These are phyloP conservation scores for Hemiscyllium ocellatum DNA, from an alignment of 2,113 vertebrate species.

Conservation along the genomic window DNA sequence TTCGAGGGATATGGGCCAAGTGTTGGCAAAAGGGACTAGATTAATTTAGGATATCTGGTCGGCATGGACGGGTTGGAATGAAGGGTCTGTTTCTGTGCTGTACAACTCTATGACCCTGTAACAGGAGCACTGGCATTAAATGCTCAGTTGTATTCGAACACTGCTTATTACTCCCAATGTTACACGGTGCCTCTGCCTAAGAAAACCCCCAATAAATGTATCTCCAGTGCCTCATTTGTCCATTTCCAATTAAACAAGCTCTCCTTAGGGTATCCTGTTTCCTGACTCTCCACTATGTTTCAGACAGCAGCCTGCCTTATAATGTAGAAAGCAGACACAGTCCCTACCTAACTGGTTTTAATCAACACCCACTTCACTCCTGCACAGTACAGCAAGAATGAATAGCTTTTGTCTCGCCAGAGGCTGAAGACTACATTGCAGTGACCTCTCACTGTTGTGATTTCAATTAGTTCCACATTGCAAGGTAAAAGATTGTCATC, in stretches of 20 bases:
- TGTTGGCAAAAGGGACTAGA: no score
- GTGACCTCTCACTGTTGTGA: background rate
- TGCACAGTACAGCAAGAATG: background rate
- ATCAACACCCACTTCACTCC: background rate
- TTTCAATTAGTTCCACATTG: background rate
- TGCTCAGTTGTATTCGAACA: background rate
- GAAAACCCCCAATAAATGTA: background rate
- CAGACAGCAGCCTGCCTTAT: background rate
- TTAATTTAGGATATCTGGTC: no score
- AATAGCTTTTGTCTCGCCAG: conserved; percentile 15
- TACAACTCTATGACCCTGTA: no score
- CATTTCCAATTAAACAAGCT: background rate
- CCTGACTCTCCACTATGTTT: background rate
- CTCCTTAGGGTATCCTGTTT: background rate
- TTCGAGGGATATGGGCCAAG: no score
- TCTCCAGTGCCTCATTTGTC: conserved; percentile 12
- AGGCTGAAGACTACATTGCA: background rate
- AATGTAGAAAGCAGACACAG: background rate
- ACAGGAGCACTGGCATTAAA: background rate
- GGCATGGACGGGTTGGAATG: no score
- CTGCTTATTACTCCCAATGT: background rate
- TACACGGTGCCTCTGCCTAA: background rate
- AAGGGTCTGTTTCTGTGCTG: no score
- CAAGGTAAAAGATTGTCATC: background rate
- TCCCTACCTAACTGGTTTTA: conserved; percentile 26